Evolutionary conservation across 1,140 invertebrate species (phyloP).

Genomic region (Bombus waltoni): DNA sequence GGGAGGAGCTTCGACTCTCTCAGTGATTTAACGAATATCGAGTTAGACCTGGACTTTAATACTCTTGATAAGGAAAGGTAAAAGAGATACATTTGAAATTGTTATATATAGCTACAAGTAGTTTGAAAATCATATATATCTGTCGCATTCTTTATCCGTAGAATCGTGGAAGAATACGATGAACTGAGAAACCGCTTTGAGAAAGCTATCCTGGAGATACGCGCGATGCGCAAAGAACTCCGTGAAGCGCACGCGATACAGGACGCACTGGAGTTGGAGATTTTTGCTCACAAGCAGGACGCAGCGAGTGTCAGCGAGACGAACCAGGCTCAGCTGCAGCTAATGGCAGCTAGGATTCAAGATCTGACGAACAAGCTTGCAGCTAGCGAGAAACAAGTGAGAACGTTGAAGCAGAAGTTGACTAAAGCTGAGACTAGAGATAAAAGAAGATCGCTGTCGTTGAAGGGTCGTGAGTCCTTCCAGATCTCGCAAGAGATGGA

Average conservation of each 20-base stretch:
- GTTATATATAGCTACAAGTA: not conserved
- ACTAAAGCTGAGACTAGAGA: constrained; percentile 90
- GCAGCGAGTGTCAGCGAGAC: constrained; percentile 87
- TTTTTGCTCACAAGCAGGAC: constrained; percentile 89
- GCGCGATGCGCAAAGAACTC: constrained; percentile 91
- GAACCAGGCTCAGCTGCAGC: constrained; percentile 88
- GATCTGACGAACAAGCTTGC: constrained; percentile 92
- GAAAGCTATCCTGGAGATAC: constrained; percentile 91
- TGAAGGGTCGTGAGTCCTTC: constrained; percentile 91
- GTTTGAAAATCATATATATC: not conserved
- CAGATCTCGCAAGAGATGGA: constrained; percentile 92
- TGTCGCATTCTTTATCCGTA: constrained; percentile 66
- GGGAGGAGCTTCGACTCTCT: constrained; percentile 90
- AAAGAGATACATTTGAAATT: not conserved
- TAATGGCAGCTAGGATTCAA: constrained; percentile 93
- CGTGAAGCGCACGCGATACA: constrained; percentile 91
- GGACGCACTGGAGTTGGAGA: constrained; percentile 90
- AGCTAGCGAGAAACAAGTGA: constrained; percentile 91
- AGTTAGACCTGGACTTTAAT: constrained; percentile 89
- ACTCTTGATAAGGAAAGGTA: constrained; percentile 88
- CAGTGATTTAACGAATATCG: constrained; percentile 91
- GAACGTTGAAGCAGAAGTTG: constrained; percentile 90
- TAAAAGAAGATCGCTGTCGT: constrained; percentile 89
- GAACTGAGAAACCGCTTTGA: constrained; percentile 90
- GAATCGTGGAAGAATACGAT: constrained; percentile 90